Percentiles rank a stretch among this genome's conserved stretches.
phyloP scores from a whole-genome alignment of 92 coral and sea anemone genomes.

The Chrysogorgia sp. region DNA sequence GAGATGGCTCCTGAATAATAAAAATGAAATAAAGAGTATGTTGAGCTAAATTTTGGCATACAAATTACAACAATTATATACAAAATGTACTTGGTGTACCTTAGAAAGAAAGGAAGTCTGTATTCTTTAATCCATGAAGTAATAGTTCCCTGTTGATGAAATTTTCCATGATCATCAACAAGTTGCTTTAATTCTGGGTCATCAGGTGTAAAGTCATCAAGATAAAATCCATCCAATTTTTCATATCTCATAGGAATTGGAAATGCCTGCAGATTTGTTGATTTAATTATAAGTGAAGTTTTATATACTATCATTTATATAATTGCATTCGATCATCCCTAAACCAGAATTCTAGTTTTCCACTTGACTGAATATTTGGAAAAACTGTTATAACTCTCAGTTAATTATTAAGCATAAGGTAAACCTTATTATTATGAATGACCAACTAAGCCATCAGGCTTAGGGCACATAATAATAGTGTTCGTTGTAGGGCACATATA shows the following conservation, averaged over 20 bases:
- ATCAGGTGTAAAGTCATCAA: not conserved
- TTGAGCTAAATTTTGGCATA: not conserved
- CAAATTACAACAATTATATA: not conserved
- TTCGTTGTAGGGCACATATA: no score
- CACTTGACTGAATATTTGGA: no score
- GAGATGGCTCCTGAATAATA: constrained; percentile 70
- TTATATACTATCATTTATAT: not conserved
- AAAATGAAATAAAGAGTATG: not conserved
- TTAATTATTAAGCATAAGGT: no score
- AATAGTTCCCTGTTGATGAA: constrained; percentile 66
- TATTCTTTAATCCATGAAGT: constrained; percentile 86
- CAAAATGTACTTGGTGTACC: constrained; percentile 59
- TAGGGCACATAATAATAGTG: no score
- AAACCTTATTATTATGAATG: no score
- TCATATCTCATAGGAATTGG: constrained; percentile 37
- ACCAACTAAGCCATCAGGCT: not conserved
- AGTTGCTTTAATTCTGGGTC: constrained; percentile 23
- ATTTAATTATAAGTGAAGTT: not conserved
- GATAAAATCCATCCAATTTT: constrained; percentile 33
- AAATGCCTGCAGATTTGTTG: constrained; percentile 7
- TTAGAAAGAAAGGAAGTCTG: constrained; percentile 82
- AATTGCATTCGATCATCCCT: no score
- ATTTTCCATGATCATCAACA: constrained; percentile 32
- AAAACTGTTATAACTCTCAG: no score
- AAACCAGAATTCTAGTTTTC: no score